Percentiles rank a stretch among this genome's conserved stretches.
These are phyloP conservation scores for Harpagoxenus sublaevis DNA, from an alignment of 2,888 invertebrate species.

Conservation along the genomic window DNA sequence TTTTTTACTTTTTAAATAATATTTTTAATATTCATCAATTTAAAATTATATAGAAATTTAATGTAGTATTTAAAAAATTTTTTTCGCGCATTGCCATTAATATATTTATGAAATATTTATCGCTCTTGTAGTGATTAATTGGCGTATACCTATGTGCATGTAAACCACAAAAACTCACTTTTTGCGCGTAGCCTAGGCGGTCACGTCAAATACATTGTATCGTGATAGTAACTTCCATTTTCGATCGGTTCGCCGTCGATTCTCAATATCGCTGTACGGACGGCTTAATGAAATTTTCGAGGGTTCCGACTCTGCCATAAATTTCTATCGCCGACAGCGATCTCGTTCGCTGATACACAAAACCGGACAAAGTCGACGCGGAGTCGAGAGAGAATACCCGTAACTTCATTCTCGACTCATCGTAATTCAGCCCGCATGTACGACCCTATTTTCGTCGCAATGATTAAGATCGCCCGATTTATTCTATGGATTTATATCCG, in stretches of 20 bases:
- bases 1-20: background rate
- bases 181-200: background rate
- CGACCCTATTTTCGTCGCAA: slow-evolving; percentile 51
- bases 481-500: slow-evolving; percentile 53
- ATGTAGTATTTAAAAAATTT: background rate
- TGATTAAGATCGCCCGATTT: slow-evolving; percentile 56
- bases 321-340: slow-evolving; percentile 65
- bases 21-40: background rate
- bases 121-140: slow-evolving; percentile 4
- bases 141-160: background rate
- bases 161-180: slow-evolving; percentile 11
- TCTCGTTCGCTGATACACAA: slow-evolving; percentile 62
- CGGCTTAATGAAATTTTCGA: slow-evolving; percentile 81
- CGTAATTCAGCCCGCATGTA: slow-evolving; percentile 46
- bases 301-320: slow-evolving; percentile 75
- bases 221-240: slow-evolving; percentile 53
- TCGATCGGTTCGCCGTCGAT: slow-evolving; percentile 58
- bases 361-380: slow-evolving; percentile 46
- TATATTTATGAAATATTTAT: background rate
- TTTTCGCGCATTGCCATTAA: too few relatives aligned
- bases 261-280: slow-evolving; percentile 58
- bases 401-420: slow-evolving; percentile 58
- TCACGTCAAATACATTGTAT: slow-evolving; percentile 28
- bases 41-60: background rate
- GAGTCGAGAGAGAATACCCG: slow-evolving; percentile 45